Evolutionary conservation across 2,888 invertebrate genomes (phyloP), one percentile per base, ranked within the genome.

Genomic region (Hypselothyrea guttata): DNA sequence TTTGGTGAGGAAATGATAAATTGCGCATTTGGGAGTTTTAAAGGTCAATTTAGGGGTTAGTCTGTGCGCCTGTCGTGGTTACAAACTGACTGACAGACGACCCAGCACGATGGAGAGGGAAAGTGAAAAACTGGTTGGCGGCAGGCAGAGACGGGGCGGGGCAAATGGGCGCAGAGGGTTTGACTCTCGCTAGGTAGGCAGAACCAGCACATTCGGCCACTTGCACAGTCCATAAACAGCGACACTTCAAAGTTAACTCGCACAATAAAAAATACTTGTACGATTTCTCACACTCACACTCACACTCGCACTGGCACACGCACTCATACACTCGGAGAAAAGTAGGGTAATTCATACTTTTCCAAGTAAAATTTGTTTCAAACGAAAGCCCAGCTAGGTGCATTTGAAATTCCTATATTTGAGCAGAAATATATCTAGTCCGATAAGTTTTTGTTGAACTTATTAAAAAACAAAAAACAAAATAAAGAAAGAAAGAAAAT

Each of bases 1-100:
- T 54, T 63, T 68, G 79, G 78, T 73, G 79, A 72, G 76, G 77
- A 87, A 87, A 87, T 87, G 88, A 89, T 89, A 88, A 89, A 89
- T 89, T 87, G 87, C 83, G 82, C 86, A 87, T 88, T 87, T 87
- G 88, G 87, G 87, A 88, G 86, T 85, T 85, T 88, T 88, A 88
- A 86, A 78, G 87, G 87, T 88, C 87, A 88, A 83, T 87, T 88
- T 88, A 88, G 88, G 89, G 89, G 86, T 87, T 78, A 86, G 57
- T 78, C 76, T 66, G 66, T 59, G 62, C 53, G 71, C 51, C 40
- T 45, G 34, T 62, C 46, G 60, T 53, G 60, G 69, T 61, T 61
- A 70, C 69, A 63, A 71, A 41, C 63, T 70, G 77, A 72, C 75
- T 60, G 69, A 71, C 69, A 61, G 71, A 53, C 47, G 51, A 47